Percentiles rank a stretch among this genome's conserved stretches.
Conservation (phyloP, 2,888 invertebrate species). For the Nezara viridula region DNA sequence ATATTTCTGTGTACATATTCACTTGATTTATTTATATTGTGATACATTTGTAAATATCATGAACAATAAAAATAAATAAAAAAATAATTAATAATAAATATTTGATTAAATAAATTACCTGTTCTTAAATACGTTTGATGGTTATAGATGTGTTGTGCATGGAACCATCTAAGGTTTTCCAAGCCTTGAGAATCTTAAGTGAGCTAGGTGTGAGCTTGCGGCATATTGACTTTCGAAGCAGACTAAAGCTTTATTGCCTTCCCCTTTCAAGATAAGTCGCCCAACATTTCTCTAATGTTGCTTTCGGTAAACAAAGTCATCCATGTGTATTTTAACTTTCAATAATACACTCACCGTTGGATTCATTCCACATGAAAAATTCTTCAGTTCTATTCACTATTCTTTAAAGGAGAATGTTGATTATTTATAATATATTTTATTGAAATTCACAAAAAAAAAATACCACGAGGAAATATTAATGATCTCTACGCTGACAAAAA, state of each 20-base stretch:
- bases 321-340: neutral
- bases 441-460: too few species aligned
- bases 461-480: too few species aligned
- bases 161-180: neutral
- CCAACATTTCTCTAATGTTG: neutral
- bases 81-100: neutral
- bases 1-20: too few species aligned
- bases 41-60: too few species aligned
- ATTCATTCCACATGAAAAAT: neutral
- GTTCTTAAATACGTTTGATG: neutral
- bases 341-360: neutral
- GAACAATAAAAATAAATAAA: too few species aligned
- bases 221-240: constrained; percentile 25
- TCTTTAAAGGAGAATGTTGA: too few species aligned
- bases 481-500: too few species aligned
- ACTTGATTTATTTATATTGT: too few species aligned
- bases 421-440: too few species aligned
- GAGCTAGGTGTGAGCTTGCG: neutral
- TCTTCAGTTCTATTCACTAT: too few species aligned
- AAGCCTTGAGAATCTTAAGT: neutral
- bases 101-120: neutral
- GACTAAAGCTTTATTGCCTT: constrained; percentile 14
- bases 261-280: constrained; percentile 19
- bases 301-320: neutral
- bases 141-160: neutral